Conservation (phyloP, 2,113 vertebrate genomes). For the Ophthalmotilapia sp. region DNA sequence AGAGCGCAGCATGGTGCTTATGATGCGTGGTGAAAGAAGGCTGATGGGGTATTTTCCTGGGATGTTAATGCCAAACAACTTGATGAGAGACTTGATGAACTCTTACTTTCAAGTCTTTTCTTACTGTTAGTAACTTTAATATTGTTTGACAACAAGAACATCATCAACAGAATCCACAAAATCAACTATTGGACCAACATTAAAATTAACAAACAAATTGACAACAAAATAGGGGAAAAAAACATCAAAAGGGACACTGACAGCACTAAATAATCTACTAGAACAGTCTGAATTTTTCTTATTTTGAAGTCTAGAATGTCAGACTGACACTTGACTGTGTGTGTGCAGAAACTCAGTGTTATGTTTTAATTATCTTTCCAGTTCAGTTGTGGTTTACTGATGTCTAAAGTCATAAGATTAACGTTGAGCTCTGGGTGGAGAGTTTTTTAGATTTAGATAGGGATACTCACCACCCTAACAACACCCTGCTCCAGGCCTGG, state of each 20-base stretch:
- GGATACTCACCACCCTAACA: not conserved
- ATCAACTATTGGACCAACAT: not conserved
- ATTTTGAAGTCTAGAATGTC: not conserved
- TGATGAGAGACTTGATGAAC: not conserved
- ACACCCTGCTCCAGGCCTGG: not conserved
- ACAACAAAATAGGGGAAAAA: not conserved
- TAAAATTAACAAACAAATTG: not conserved
- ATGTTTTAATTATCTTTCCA: not conserved
- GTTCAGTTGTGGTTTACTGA: not conserved
- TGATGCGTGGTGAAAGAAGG: not conserved
- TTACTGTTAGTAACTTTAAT: not conserved
- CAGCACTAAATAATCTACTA: not conserved
- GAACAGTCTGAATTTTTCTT: not conserved
- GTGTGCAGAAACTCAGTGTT: not conserved
- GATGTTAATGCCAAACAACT: not conserved
- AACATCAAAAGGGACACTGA: not conserved
- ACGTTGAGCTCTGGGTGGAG: accelerated
- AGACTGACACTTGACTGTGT: not conserved
- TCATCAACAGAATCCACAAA: not conserved
- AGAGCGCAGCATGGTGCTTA: not conserved
- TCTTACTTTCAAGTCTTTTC: not conserved
- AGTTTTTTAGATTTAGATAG: not conserved
- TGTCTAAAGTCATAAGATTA: not conserved
- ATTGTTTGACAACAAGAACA: not conserved
- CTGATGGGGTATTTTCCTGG: not conserved